Base-by-base conservation (phyloP, 2,888 invertebrate genomes). In the Cheilosia urbana region DNA sequence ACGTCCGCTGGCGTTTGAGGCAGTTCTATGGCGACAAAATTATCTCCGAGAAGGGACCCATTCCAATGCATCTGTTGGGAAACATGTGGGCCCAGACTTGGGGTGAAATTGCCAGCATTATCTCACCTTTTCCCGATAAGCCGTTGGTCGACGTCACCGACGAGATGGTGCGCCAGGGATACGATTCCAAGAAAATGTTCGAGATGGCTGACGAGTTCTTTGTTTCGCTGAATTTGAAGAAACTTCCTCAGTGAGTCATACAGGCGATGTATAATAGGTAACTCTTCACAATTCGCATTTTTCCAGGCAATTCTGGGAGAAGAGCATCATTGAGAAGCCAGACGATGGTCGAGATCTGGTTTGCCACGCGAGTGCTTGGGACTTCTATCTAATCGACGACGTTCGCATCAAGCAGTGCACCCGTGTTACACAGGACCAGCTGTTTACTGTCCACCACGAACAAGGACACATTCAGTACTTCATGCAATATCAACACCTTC, bases 281-380 rank as follows among this genome's bases (percentile, higher is more conserved):
- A 4, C 13, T 2, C 6, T 1, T 24, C 2, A 15, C 15, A 40
- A 15, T 15, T 27, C 1, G 1, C 4, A 11, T 24, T 4, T 60
- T 62, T 66, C 76, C 0, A 0, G 94, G 95, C 87, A 92, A 93
- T 98, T 98, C 92, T 98, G 98, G 98, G 93, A 96, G 75, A 95
- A 95, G 83, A 97, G 97, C 0, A 96, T 98, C 42, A 94, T 98
- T 79, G 95, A 95, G 88, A 97, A 97, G 89, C 97, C 97, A 0
- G 91, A 91, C 0, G 95, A 95, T 89, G 94, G 94, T 0, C 93
- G 94, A 0, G 96, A 97, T 15, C 93, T 97, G 21, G 93, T 96
- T 0, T 98, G 98, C 89, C 97, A 97, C 89, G 97, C 97, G 0
- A 96, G 96, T 0, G 97, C 98, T 68, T 97, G 97, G 96, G 97